Base-by-base conservation (phyloP, 2,113 vertebrate genomes). In the Ammospiza nelsoni region DNA sequence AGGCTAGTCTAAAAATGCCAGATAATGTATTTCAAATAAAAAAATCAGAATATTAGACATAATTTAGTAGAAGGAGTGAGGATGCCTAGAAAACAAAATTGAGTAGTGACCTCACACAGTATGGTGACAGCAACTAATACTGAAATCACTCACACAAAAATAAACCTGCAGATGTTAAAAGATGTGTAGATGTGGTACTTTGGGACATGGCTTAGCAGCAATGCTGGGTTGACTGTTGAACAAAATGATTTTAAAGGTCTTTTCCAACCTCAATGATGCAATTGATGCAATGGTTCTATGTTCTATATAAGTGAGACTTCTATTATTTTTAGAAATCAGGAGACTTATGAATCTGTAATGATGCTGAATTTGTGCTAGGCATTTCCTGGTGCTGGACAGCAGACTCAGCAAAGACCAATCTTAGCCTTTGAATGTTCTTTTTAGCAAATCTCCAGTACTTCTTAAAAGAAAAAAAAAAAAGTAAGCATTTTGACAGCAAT, bases 381-480 rank as follows among this genome's bases (percentile, higher is more conserved):
- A 75, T 79, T 93, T 94, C 65, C 65, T 89, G 37, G 27, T 71
- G 31, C 44, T 93, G 72, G 37, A 78, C 55, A 49, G 68, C 91
- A 92, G 29, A 63, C 33, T 87, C 52, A 65, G 72, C 80, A 78
- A 93, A 75, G 66, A 44, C 28, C 73, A 29, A 92, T 92, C 68
- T 89, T 84, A 71, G 55, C 22, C 68, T 94, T 75, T 86, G 44
- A 86, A 78, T 68, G n/a, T 29, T 92, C 35, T 72, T 92, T 85
- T 81, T 44, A 88, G 55, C 65, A 93, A 92, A 67, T 65, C 44
- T 88, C 52, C 33, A 83, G 35, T 24, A 67, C 16, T n/a, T 52
- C 23, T 39, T 18, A 3, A 25, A n/a, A 51, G 19, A 13, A 25
- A 37, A 35, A 8, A 51, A 3, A 67, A 3, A 67, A 27, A 2